A percentile compares a stretch with the other conserved stretches of the same genome.
phyloP scores from a whole-genome alignment of 2,797 vertebrate genomes.

The Rhynchotus rufescens region DNA sequence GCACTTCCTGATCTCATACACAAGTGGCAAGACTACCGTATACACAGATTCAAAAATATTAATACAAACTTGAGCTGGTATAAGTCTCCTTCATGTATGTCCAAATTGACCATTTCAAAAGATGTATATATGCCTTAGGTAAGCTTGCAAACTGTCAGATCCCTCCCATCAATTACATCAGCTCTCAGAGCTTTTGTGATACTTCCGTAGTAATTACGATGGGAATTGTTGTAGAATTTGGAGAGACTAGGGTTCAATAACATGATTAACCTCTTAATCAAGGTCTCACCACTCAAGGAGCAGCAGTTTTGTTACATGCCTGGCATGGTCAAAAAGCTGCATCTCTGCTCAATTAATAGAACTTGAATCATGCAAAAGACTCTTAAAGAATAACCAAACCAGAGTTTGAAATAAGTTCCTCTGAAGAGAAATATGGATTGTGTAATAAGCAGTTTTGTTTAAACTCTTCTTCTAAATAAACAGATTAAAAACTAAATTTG shows the following conservation, averaged over 20 bases:
- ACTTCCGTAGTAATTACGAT: background rate
- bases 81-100: background rate
- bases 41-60: background rate
- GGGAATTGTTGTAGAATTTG: background rate
- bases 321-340: background rate
- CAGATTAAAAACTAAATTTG: background rate
- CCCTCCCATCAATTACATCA: background rate
- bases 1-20: background rate
- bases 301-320: background rate
- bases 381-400: background rate
- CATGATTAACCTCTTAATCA: slow-evolving; percentile 20
- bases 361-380: background rate
- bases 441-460: background rate
- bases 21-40: background rate
- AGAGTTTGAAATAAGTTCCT: background rate
- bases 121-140: background rate
- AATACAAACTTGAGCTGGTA: background rate
- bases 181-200: background rate
- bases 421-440: background rate
- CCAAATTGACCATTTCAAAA: background rate
- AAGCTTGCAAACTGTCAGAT: background rate
- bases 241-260: background rate
- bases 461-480: background rate
- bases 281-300: background rate
- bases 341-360: background rate